Base-by-base conservation (phyloP, 2,113 vertebrate genomes). In the Larimichthys polyactis region DNA sequence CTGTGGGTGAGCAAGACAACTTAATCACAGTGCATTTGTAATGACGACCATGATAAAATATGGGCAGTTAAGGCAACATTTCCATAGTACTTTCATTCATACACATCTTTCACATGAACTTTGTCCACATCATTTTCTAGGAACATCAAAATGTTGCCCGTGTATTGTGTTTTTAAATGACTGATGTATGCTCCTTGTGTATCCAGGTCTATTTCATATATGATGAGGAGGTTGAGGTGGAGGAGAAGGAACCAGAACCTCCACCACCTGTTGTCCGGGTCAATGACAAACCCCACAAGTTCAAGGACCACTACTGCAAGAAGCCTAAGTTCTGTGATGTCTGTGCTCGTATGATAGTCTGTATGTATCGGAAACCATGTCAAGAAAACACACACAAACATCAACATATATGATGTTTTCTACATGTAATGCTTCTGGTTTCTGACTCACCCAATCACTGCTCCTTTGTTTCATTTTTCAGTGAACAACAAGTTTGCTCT, bases 221-320 rank as follows among this genome's bases (percentile, higher is more conserved):
- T 29, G 98, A 99, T 10, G 95, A 96, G 88, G 96, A 96, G 77
- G 96, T 99, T 3, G 97, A 98, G 6, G 97, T 98, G 15, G 97
- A 99, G 19, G 97, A 98, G 32, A 97, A 97, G 32, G 96, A 97
- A 36, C 96, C 97, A 60, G 96, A 96, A 44, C 95, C 95, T 4
- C 96, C 95, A 0, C 96, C 96, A n/a, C 96, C 96, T 0, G 89
- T 96, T 12, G 58, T 94, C 59, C 95, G 91, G 1, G 66, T 99
- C 69, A 99, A 99, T 3, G 97, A 99, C 92, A 98, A 96, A 82
- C 98, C 98, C 1, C 98, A 99, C 95, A 99, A 99, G 92, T 97
- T 99, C 91, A 99, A 98, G 93, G 98, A 99, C 94, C 98, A 99
- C 79, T 99, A 98, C 92, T 98, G 98, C 95, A 99, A 99, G 94